Conservation (phyloP, 1,140 invertebrate genomes). For the Vanessa atalanta region DNA sequence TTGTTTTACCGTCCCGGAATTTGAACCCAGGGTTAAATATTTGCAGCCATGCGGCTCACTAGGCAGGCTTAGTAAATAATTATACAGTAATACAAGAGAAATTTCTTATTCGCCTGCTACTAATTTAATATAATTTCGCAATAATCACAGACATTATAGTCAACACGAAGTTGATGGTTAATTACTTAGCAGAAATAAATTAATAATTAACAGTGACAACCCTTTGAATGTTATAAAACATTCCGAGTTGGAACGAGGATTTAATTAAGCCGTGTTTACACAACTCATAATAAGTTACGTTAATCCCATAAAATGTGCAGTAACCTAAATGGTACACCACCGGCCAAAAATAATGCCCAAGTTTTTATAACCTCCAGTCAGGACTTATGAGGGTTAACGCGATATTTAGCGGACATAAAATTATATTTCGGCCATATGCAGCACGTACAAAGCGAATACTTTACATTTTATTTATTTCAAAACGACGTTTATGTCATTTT, state of each 20-base stretch:
- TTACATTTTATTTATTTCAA: slow-evolving; percentile 17
- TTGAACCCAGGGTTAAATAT: no score
- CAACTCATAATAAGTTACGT: slow-evolving; percentile 26
- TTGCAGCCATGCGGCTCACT: no score
- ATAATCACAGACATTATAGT: no score
- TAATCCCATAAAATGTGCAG: slow-evolving; percentile 23
- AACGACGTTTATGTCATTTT: slow-evolving; percentile 10
- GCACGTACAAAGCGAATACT: slow-evolving; percentile 34
- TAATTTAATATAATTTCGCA: no score
- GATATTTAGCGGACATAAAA: slow-evolving; percentile 30
- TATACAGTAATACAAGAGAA: no score
- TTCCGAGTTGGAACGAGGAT: neutral
- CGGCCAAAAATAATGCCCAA: slow-evolving; percentile 33
- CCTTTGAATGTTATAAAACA: no score
- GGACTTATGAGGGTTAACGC: slow-evolving; percentile 24
- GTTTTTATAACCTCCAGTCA: slow-evolving; percentile 33
- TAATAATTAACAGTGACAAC: no score
- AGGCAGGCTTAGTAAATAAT: no score
- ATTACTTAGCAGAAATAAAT: no score
- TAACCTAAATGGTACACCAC: neutral
- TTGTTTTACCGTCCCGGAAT: no score
- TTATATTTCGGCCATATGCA: slow-evolving; percentile 33
- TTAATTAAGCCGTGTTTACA: slow-evolving; percentile 20
- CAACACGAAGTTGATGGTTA: no score
- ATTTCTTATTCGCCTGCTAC: no score